Evolutionary conservation across 2,888 invertebrate genomes (phyloP).

Genomic region (Augiades crinisus): DNA sequence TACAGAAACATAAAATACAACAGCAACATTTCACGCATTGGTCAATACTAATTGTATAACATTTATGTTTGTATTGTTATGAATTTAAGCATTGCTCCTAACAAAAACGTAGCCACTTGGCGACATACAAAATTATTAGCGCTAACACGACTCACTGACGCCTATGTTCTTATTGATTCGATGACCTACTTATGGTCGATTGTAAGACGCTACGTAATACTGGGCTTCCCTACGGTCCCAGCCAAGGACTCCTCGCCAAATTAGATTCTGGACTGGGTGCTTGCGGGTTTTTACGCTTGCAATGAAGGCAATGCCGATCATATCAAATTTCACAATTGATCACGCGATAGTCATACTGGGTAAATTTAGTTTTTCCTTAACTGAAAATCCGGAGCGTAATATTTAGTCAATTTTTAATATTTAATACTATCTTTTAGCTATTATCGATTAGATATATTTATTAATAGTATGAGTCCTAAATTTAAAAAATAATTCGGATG

Average conservation of each 20-base stretch:
- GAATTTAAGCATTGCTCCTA: no score
- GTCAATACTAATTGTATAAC: no score
- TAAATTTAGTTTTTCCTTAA: neutral
- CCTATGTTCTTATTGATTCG: constrained; percentile 52
- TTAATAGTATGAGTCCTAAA: no score
- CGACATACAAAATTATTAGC: neutral
- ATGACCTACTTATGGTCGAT: constrained; percentile 61
- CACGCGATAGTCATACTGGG: neutral
- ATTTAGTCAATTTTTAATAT: no score
- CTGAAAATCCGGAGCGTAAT: no score
- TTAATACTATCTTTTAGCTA: no score
- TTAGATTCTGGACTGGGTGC: constrained; percentile 38
- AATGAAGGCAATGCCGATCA: constrained; percentile 13
- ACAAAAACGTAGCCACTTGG: no score
- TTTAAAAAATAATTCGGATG: no score
- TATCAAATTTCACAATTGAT: neutral
- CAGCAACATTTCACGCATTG: no score
- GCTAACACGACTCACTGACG: constrained; percentile 37
- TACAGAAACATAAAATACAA: no score
- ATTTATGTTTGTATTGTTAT: no score
- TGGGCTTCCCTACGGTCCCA: constrained; percentile 69
- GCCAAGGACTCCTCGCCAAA: constrained; percentile 55
- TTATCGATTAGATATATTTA: no score
- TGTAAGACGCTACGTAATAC: constrained; percentile 50
- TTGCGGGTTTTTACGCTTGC: constrained; percentile 41